Evolutionary conservation across 2,797 vertebrate genomes (phyloP).

Genomic region (Girardinus metallicus): DNA sequence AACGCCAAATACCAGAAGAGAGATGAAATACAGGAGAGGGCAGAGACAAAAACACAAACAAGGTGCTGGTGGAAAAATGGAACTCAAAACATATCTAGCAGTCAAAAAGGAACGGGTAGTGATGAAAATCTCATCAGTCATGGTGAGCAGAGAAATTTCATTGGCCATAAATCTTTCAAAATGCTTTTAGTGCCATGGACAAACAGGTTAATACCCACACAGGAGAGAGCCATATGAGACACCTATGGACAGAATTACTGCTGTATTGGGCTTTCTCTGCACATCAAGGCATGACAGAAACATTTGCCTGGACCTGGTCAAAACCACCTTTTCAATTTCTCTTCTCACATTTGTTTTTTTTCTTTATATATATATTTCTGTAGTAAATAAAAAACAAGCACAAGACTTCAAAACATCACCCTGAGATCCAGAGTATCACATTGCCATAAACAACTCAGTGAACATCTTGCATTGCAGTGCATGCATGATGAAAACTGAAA

Average conservation of each 20-base stretch:
- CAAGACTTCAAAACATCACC: not conserved
- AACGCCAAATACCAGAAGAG: conserved; percentile 30
- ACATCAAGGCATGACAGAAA: conserved; percentile 18
- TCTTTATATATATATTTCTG: not conserved
- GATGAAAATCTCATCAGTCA: conserved; percentile 69
- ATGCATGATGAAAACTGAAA: conserved; percentile 29
- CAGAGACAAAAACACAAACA: conserved; percentile 35
- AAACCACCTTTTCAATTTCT: not conserved
- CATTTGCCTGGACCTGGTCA: not conserved
- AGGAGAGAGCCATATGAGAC: conserved; percentile 34
- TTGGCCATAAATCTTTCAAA: conserved; percentile 70
- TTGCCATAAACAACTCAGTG: conserved; percentile 6
- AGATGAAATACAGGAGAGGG: conserved; percentile 23
- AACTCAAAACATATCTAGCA: conserved; percentile 15
- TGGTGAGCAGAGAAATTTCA: conserved; percentile 54
- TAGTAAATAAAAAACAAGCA: not conserved
- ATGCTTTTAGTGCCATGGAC: conserved; percentile 33
- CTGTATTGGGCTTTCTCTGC: conserved; percentile 23
- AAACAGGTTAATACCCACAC: conserved; percentile 51
- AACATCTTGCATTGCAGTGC: conserved; percentile 2
- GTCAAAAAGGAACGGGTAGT: conserved; percentile 35
- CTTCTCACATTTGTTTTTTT: not conserved
- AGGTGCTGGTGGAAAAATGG: conserved; percentile 12
- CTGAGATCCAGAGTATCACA: conserved; percentile 2
- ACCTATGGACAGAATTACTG: conserved; percentile 14